phyloP scores from a whole-genome alignment of 2,113 vertebrate genomes.

The Zingel zingel region DNA sequence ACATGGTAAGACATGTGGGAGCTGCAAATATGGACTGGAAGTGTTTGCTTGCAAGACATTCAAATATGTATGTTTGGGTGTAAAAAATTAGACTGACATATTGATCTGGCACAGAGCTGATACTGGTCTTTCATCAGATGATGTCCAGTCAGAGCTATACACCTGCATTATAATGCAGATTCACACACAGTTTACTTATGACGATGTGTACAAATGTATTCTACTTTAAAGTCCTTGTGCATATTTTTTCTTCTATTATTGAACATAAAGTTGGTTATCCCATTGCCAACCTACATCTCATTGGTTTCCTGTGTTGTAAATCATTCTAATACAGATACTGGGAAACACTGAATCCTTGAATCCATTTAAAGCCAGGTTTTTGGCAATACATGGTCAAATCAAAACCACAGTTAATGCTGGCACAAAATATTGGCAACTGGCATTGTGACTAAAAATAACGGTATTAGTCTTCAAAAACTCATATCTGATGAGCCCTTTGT shows the following conservation, averaged over 20 bases:
- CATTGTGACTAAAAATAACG: conserved; percentile 55
- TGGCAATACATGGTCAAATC: conserved; percentile 35
- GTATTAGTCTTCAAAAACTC: conserved; percentile 38
- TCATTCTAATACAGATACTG: conserved; percentile 29
- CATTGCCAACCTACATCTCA: conserved; percentile 23
- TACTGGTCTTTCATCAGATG: neutral
- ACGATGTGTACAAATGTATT: neutral
- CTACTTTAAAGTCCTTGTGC: neutral
- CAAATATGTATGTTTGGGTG: conserved; percentile 17
- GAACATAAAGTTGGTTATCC: neutral
- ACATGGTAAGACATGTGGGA: conserved; percentile 6
- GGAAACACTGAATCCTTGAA: conserved; percentile 13
- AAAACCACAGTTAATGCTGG: conserved; percentile 36
- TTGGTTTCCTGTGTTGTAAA: conserved; percentile 9
- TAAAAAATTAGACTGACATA: conserved; percentile 13
- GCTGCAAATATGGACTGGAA: neutral
- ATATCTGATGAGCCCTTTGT: conserved; percentile 29
- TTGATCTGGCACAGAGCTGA: conserved; percentile 9
- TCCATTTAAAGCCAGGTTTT: conserved; percentile 11
- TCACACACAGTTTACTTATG: neutral
- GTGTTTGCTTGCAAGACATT: neutral
- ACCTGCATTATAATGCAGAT: neutral
- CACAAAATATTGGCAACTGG: conserved; percentile 21
- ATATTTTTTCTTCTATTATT: neutral
- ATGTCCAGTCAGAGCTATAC: neutral